Evolutionary conservation across 2,888 invertebrate genomes (phyloP).

Genomic region (Julus scandinavius): DNA sequence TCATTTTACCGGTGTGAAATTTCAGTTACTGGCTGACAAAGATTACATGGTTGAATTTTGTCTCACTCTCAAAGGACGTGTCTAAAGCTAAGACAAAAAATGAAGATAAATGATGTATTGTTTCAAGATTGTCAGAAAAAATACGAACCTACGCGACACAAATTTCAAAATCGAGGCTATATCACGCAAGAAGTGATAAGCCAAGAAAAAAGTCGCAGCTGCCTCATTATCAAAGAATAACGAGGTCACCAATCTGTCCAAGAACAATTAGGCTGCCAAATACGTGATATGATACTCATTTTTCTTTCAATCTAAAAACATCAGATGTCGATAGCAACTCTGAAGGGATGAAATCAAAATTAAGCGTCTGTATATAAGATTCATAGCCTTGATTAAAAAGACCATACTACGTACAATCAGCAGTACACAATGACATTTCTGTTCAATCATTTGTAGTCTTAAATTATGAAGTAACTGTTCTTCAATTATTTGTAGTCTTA

Average conservation of each 20-base stretch:
- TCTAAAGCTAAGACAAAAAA: background rate
- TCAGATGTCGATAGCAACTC: background rate
- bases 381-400: background rate
- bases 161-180: background rate
- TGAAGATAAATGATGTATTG: conserved; percentile 15
- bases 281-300: background rate
- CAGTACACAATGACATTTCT: too few species aligned
- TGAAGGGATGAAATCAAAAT: background rate
- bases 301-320: background rate
- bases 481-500: too few species aligned
- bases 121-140: background rate
- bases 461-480: too few species aligned
- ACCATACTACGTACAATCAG: too few species aligned
- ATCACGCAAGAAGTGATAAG: background rate
- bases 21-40: background rate
- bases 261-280: background rate
- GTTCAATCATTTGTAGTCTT: too few species aligned
- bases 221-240: background rate
- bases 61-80: background rate
- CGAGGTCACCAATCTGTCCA: conserved; percentile 1
- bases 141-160: background rate
- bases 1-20: background rate
- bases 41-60: background rate
- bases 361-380: too few species aligned
- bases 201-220: background rate